Base-by-base conservation (phyloP, 2,888 invertebrate species). In the Amiota minor region DNA sequence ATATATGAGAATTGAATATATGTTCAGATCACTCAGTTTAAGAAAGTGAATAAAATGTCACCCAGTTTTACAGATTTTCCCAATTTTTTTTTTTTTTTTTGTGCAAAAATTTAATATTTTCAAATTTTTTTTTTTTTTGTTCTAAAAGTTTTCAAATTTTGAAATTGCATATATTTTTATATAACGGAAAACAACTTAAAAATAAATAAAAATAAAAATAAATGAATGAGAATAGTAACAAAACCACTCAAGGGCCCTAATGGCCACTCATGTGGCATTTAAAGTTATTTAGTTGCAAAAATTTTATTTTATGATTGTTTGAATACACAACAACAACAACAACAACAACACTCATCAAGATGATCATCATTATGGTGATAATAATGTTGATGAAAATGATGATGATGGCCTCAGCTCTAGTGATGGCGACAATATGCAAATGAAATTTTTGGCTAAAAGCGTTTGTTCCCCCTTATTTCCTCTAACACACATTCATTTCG, bases 221-320 rank as follows among this genome's bases (percentile, higher is more conserved):
- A 68, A 49, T 68, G 50, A 68, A 68, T 72, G 76, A 77, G 76
- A 45, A 62, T 45, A 8, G 62, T 45, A 23, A 16, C 62, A 62
- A 14, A 23, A 62, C 72, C 82, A 82, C 81, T 83, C 82, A 75
- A 75, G 68, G 35, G 64, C 77, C 74, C 77, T 83, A 83, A 83
- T 83, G 85, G 85, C 82, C 82, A 83, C 82, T 85, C 82, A 81
- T 82, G 81, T 79, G 85, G 81, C 84, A 83, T 85, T 83, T 74
- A 82, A 83, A 81, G 79, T 82, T 85, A 83, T 85, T 83, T 83
- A 85, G 84, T 83, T 82, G 84, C 82, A 77, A 84, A 82, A 83
- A 82, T 85, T 82, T 62, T 35, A 35, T 23, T 45, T 23, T 45
- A 62, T 45, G 62, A 62, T 62, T 62, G 12, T 62, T 62, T n/a